Evolutionary conservation across 2,113 vertebrate genomes (phyloP), one percentile per base, ranked within the genome.

Genomic region (Oryctolagus cuniculus): DNA sequence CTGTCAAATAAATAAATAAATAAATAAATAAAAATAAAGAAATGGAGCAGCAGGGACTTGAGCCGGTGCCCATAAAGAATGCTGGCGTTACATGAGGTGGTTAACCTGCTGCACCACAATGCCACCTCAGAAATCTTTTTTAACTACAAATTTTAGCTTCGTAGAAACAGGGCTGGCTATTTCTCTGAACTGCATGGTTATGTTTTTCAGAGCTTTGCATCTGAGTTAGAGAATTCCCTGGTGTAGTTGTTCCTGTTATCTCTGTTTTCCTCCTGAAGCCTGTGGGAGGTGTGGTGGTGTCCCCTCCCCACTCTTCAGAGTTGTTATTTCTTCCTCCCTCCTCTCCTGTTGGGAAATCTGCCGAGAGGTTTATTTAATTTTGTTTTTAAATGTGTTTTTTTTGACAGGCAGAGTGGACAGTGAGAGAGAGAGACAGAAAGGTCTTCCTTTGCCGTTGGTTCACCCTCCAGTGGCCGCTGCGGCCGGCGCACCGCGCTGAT

Each of bases 301-400:
- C 25, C 34, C 38, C 19, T 21, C 36, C 16, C 5, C 24, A 10
- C 44, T 70, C 51, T 38, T 38, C 38, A 5, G 24, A 13, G 7
- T 2, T 87, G 10, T 38, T 10, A 21, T 66, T 34, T 78, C 2
- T 51, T 24, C n/a, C n/a, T n/a, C n/a, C n/a, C 2, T 34, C 10
- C 1, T 94, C 16, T 92, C 63, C 78, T 80, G n/a, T 55, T 8
- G 16, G 25, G 66, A 81, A 78, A 31, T 67, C 36, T 77, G 34
- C 15, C 53, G 79, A 61, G 73, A 85, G 31, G 31, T 51, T 29
- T 84, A 19, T 80, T 91, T 93, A 69, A 49, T 79, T 89, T 72
- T 72, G 17, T 55, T 55, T 79, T 55, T 55, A n/a, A n/a, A n/a
- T 77, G 81, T 87, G 34, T 31, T 36, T 82, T 36, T 55, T 83